These are phyloP conservation scores for Lagopus muta DNA, from an alignment of 2,113 vertebrate species.

Conservation along the genomic window DNA sequence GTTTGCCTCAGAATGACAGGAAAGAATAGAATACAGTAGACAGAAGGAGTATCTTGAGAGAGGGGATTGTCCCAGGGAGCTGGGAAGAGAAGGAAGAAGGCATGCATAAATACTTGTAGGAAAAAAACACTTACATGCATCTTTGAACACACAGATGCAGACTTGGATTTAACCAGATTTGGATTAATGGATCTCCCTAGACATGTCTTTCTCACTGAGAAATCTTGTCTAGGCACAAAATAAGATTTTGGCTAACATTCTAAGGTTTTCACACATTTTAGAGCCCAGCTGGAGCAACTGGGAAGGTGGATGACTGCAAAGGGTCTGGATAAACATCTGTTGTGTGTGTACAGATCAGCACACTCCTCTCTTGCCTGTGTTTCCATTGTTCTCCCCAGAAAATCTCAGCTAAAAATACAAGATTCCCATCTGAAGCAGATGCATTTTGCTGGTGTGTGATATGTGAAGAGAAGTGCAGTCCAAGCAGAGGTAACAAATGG, in stretches of 20 bases:
- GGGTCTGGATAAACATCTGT: background rate
- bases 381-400: background rate
- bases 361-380: background rate
- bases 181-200: constrained; percentile 13
- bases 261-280: constrained; percentile 3
- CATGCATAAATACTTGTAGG: background rate
- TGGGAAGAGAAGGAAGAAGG: background rate
- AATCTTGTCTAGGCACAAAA: constrained; percentile 14
- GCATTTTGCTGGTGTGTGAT: background rate
- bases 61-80: background rate
- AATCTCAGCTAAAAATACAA: background rate
- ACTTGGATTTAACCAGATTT: background rate
- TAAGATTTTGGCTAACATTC: background rate
- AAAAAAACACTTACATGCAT: background rate
- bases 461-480: background rate
- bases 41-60: background rate
- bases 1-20: background rate
- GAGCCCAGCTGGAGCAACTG: background rate
- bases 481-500: background rate
- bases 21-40: background rate
- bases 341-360: background rate
- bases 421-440: background rate
- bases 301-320: background rate
- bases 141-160: background rate
- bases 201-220: constrained; percentile 29